These are phyloP conservation scores for Ataeniobius toweri DNA, from an alignment of 2,797 vertebrate species.

Conservation along the genomic window DNA sequence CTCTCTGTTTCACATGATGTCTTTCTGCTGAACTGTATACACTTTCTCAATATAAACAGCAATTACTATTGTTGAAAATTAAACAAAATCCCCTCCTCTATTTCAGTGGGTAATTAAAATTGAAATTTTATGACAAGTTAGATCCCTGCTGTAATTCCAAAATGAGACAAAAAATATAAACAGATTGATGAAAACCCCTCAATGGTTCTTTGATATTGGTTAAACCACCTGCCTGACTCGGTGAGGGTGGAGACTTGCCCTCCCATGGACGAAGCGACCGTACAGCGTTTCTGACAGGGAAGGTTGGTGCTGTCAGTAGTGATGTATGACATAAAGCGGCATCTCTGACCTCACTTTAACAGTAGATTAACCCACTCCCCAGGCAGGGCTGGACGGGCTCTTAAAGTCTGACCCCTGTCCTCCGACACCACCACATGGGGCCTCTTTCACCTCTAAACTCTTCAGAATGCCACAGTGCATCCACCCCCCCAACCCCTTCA, in stretches of 20 bases:
- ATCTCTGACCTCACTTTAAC: conserved; percentile 80
- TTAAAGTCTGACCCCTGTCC: conserved; percentile 78
- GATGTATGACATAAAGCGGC: conserved; percentile 70
- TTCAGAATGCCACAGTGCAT: conserved; percentile 70
- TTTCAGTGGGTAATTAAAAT: background rate
- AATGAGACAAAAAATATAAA: background rate
- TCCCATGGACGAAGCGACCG: conserved; percentile 11
- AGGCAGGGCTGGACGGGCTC: conserved; percentile 64
- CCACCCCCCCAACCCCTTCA: conserved; percentile 44
- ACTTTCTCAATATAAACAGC: background rate
- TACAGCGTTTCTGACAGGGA: conserved; percentile 46
- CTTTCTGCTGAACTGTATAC: background rate
- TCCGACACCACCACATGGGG: conserved; percentile 74
- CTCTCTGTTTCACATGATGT: conserved; percentile 2
- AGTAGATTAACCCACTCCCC: conserved; percentile 79
- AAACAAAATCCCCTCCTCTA: conserved; percentile 5
- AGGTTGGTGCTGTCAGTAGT: conserved; percentile 66
- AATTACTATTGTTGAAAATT: conserved; percentile 16
- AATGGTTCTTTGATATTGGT: conserved; percentile 5
- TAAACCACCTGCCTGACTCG: background rate
- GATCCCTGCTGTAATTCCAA: background rate
- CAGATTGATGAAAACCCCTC: background rate
- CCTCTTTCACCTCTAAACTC: conserved; percentile 54
- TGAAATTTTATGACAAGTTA: conserved; percentile 8
- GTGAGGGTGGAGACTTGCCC: background rate